Evolutionary conservation across 1,140 invertebrate genomes (phyloP), one percentile per base, ranked within the genome.

Genomic region (Heliconius melpomene): DNA sequence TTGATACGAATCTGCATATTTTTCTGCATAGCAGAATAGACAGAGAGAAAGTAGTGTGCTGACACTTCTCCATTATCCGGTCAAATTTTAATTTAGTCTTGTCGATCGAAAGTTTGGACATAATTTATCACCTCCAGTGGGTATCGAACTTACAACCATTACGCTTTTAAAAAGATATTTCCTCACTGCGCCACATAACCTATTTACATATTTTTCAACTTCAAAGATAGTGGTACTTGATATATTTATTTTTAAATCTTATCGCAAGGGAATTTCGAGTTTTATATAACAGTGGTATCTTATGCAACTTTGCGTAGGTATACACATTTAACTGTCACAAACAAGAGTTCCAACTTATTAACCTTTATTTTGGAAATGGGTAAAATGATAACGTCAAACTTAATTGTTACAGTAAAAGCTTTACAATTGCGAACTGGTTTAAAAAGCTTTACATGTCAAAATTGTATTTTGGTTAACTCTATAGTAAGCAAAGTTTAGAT

Each of bases 291-390:
- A 29, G 9, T 26, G 8, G 23, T 23, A 29, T 11, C 29, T 29
- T 66, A n/a, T 29, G 16, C 7, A 60, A 60, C 23, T 60, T 60
- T 23, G 26, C 0, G 9, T 26, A 29, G 3, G 11, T 29, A 52
- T 20, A 52, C 11, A 23, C 54, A 23, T 60, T 3, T 8, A 66
- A 26, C 9, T 66, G 57, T 66, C 57, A 66, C 9, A 66, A 66
- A 66, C 57, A 66, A 13, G 13, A 66, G 26, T 7, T 66, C 23
- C 11, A 26, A 66, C 60, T 66, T 66, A 29, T 66, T 66, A 66
- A 66, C 26, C 11, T 66, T 66, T 66, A 66, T 66, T 66, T 66
- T 66, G 60, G 26, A 66, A 66, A 66, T 66, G 23, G 60, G 60
- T 66, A 13, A 66, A 26, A 66, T 66, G 60, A 66, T 29, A 66